Percentiles rank a stretch among this genome's conserved stretches.
These are phyloP conservation scores for Cisticola juncidis DNA, from an alignment of 2,113 vertebrate genomes.

Conservation along the genomic window DNA sequence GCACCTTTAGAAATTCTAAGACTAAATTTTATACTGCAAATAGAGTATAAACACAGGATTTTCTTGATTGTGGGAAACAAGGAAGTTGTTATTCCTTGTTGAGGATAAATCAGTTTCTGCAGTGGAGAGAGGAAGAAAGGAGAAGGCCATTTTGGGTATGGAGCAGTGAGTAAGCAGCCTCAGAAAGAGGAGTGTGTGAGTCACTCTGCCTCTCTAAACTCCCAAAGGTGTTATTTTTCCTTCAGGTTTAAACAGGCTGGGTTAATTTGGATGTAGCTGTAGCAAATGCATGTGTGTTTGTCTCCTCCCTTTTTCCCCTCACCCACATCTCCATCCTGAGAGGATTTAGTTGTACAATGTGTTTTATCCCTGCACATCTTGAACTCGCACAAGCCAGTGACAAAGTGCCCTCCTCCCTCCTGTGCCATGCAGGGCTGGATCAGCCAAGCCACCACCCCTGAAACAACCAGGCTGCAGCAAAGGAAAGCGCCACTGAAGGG, in stretches of 20 bases:
- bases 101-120: not conserved
- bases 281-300: not conserved
- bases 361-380: not conserved
- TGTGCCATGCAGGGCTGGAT: not conserved
- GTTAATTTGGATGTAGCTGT: not conserved
- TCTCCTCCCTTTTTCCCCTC: not conserved
- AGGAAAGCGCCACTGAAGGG: not conserved
- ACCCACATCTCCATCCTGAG: rapidly evolving
- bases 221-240: not conserved
- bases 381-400: not conserved
- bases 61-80: not conserved
- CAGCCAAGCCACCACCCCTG: not conserved
- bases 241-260: not conserved
- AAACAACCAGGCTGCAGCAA: not conserved
- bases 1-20: not conserved
- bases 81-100: not conserved
- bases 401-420: not conserved
- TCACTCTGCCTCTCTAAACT: not conserved
- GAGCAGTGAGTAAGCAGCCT: not conserved
- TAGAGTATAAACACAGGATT: not conserved
- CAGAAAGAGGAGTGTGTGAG: not conserved
- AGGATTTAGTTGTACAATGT: not conserved
- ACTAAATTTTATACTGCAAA: not conserved
- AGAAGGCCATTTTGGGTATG: not conserved
- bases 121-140: not conserved